Evolutionary conservation across 2,113 vertebrate genomes (phyloP), one percentile per base, ranked within the genome.

Genomic region (Cynoglossus semilaevis): DNA sequence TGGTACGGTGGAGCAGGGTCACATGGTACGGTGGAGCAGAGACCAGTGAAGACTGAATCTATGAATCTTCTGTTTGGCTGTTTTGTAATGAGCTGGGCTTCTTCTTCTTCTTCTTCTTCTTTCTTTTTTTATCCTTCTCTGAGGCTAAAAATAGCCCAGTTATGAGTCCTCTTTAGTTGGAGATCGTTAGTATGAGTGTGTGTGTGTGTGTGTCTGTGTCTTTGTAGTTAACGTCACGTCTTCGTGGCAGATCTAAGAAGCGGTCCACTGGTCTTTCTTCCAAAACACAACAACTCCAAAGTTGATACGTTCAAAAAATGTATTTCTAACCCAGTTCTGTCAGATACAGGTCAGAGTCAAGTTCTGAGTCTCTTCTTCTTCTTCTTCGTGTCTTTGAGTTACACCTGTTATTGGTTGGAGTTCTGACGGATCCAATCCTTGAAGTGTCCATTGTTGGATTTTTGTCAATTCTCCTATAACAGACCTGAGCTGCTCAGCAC

Each of bases 71-170:
- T 76, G 56, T 55, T 64, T 53, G 37, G 63, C 68, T 77, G 64
- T 47, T 54, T 48, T 63, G 66, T 72, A 57, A 70, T 62, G 60
- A 77, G 61, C 53, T 9, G 15, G 53, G 35, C 75, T 48, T 45
- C 63, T 56, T 57, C 22, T 68, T 50, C 62, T 42, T 46, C 58
- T 51, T 36, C 50, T 58, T 29, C n/a, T n/a, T n/a, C n/a, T n/a
- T n/a, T n/a, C n/a, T n/a, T n/a, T n/a, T 38, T 38, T 38, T 38
- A 38, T 57, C 55, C 57, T 49, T 55, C 59, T 77, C 65, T 52
- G 38, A 59, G 22, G 71, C 80, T 83, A 83, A 77, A 86, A 88
- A 87, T 86, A 86, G 70, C 60, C 29, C 42, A 16, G 72, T 73
- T 79, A 64, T 74, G 72, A 79, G 51, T 60, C 62, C 65, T 65